A percentile compares a stretch with the other conserved stretches of the same genome.
phyloP scores from a whole-genome alignment of 1,140 invertebrate genomes.

The Panagrolaimus sp. region DNA sequence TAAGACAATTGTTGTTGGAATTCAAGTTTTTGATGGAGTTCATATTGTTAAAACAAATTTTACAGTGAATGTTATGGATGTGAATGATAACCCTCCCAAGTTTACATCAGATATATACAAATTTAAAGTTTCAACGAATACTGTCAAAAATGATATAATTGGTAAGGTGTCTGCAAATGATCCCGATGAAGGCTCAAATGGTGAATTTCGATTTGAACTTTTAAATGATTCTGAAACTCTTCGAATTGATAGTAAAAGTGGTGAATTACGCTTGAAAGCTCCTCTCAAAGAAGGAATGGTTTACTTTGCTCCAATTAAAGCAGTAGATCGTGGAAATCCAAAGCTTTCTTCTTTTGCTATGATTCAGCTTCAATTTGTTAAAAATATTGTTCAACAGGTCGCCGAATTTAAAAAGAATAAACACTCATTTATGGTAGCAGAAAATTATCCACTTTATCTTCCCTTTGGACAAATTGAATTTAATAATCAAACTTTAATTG shows the following conservation, averaged over 20 bases:
- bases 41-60: constrained; percentile 54
- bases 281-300: background rate
- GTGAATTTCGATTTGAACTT: constrained; percentile 40
- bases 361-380: constrained; percentile 15
- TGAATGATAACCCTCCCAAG: constrained; percentile 73
- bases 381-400: constrained; percentile 2
- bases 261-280: constrained; percentile 1
- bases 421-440: constrained; percentile 18
- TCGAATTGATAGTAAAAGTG: background rate
- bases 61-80: constrained; percentile 70
- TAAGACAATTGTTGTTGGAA: constrained; percentile 22
- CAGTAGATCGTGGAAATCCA: constrained; percentile 24
- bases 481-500: background rate
- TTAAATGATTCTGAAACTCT: constrained; percentile 14
- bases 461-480: constrained; percentile 17
- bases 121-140: constrained; percentile 56
- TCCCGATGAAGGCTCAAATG: constrained; percentile 49
- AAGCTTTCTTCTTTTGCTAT: constrained; percentile 13
- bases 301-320: constrained; percentile 24
- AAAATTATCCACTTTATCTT: constrained; percentile 23
- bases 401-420: background rate
- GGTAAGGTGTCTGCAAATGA: constrained; percentile 51
- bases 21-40: constrained; percentile 34
- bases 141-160: constrained; percentile 59
- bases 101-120: constrained; percentile 51